Evolutionary conservation across 2,888 invertebrate species (phyloP), one percentile per base, ranked within the genome.

Genomic region (Volucella bombylans): DNA sequence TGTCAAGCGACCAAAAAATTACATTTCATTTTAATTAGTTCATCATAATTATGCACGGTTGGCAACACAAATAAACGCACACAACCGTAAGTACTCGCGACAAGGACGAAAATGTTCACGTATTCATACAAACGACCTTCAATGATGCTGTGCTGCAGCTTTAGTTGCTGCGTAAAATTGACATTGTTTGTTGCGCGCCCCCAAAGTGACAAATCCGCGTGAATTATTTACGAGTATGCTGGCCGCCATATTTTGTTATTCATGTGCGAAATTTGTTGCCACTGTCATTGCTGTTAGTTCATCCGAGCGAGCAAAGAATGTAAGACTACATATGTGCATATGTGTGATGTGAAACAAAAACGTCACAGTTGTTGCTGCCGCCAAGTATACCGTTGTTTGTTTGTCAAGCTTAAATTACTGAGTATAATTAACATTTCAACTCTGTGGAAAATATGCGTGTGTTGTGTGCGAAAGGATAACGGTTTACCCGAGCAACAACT

Each of bases 11-110:
- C 68, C 47, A 80, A 83, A 64, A 83, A 74, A 83, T 64, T 73
- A 65, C 68, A 80, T 74, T 74, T 80, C 68, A 62, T 62, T 80
- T 83, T 83, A 83, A 83, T 83, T 83, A 80, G 80, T 83, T 65
- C 69, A 74, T 76, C 67, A 74, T 80, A 59, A 71, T 80, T 71
- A 80, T 83, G 83, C 61, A 31, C 67, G 43, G 68, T 62, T 59
- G 38, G 39, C 41, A 55, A 57, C 18, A 49, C 59, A 52, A 49
- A 50, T 1, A 55, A 14, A 59, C 11, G 31, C n/a, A 55, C 11
- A 43, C 23, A 9, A 50, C 45, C 45, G 43, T n/a, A 14, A 43
- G 55, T 41, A 55, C 38, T 52, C 12, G 62, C 55, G 59, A 59
- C 38, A 49, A 59, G 47, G 69, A 61, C 49, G 62, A 23, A 80